phyloP scores from a whole-genome alignment of 2,113 vertebrate species.

The Takifugu bimaculatus region DNA sequence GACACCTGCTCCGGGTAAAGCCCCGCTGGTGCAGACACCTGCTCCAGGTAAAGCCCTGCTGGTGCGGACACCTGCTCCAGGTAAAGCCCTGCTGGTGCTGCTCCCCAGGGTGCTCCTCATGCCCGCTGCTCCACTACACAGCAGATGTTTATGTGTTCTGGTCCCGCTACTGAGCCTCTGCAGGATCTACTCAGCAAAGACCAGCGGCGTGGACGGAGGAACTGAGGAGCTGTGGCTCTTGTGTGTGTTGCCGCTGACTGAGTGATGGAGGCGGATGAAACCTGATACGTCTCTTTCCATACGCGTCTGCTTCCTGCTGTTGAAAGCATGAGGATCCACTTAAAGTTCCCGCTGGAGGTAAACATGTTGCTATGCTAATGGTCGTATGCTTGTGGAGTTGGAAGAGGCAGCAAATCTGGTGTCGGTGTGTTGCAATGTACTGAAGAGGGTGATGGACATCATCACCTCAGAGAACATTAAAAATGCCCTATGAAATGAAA shows the following conservation, averaged over 20 bases:
- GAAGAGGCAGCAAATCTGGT: neutral
- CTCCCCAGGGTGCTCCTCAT: too few relatives aligned
- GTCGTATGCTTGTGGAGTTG: neutral
- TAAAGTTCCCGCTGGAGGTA: slow-evolving; percentile 98
- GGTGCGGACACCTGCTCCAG: too few relatives aligned
- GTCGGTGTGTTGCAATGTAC: slow-evolving; percentile 80
- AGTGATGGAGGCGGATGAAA: slow-evolving; percentile 90
- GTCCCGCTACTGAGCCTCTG: too few relatives aligned
- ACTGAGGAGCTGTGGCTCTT: neutral
- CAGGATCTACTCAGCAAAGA: too few relatives aligned
- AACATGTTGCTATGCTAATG: slow-evolving; percentile 11
- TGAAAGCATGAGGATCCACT: slow-evolving; percentile 92
- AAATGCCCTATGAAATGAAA: slow-evolving; percentile 98
- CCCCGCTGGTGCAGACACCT: too few relatives aligned
- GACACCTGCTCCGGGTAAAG: too few relatives aligned
- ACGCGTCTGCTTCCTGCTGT: slow-evolving; percentile 91
- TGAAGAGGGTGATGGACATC: slow-evolving; percentile 97
- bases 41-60: too few relatives aligned
- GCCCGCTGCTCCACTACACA: too few relatives aligned
- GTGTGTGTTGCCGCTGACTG: slow-evolving; percentile 78
- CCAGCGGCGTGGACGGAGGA: neutral
- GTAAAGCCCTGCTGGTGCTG: too few relatives aligned
- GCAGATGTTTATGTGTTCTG: too few relatives aligned
- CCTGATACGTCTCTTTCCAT: slow-evolving; percentile 89
- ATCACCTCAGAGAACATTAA: slow-evolving; percentile 94